Evolutionary conservation across 2,888 invertebrate species (phyloP), one percentile per base, ranked within the genome.

Genomic region (Orthosia incerta): DNA sequence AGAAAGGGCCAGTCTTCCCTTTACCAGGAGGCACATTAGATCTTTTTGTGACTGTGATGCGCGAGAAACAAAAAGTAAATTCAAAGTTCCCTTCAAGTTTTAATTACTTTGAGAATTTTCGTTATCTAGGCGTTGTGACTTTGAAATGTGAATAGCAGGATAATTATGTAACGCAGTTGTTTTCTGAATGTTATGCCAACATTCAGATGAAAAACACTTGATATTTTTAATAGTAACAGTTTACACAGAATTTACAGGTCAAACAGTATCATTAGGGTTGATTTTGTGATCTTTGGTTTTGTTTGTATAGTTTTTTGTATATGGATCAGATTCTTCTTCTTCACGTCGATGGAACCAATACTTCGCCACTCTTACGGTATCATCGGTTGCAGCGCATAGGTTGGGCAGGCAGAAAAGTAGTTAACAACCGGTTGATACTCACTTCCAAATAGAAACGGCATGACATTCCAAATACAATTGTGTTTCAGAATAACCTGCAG

Each of bases 41-140:
- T 60, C n/a, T 60, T 67, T 73, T 70, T 65, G 62, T 72, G 31
- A 7, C 23, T 71, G 51, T 57, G 45, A 56, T 31, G 26, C 7
- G 50, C 20, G n/a, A 53, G 26, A 67, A 45, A 62, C 72, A 67
- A 67, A 57, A 83, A 62, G 48, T 53, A 46, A 66, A 66, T 66
- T 71, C 50, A 76, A 79, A 76, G 60, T 26, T 23, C 26, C 39
- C 13, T 59, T 65, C 16, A 72, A 82, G 67, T 85, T 84, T 82
- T 77, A 85, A 84, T 84, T 85, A 73, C 76, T 76, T 85, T 50
- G 62, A 18, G 39, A 74, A 76, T 72, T 64, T 62, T 59, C 39
- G 69, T 70, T 57, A 74, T 68, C 70, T 66, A 70, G 70, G 68
- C 75, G 13, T 74, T 82, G 53, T 57, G 62, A 67, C 62, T 71